Evolutionary conservation across 1,140 invertebrate genomes (phyloP).

Genomic region (Drosophila prosaltans): DNA sequence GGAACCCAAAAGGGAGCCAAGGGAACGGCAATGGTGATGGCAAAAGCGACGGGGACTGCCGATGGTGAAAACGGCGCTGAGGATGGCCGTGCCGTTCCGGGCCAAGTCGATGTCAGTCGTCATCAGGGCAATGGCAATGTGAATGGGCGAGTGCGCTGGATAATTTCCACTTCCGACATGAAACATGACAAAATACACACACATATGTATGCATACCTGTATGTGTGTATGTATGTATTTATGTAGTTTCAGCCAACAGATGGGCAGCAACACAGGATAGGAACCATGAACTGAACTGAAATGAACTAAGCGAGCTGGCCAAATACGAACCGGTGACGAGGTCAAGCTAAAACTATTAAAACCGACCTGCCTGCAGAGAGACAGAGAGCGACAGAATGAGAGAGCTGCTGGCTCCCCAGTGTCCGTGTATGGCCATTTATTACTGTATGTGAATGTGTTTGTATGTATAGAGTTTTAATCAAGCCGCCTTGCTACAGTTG

Average conservation of each 20-base stretch:
- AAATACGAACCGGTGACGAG: slow-evolving; percentile 73
- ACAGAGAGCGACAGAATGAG: not conserved
- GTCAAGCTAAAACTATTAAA: slow-evolving; percentile 79
- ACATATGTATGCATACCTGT: not conserved
- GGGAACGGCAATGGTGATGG: not conserved
- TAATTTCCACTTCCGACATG: slow-evolving; percentile 79
- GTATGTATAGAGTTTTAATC: slow-evolving; percentile 70
- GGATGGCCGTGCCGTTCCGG: too few relatives aligned
- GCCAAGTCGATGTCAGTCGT: slow-evolving; percentile 43
- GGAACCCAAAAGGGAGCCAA: slow-evolving; percentile 25
- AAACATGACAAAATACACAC: slow-evolving; percentile 59
- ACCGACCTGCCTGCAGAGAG: slow-evolving; percentile 35
- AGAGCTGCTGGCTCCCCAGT: slow-evolving; percentile 66
- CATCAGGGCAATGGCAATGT: slow-evolving; percentile 67
- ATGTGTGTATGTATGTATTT: not conserved
- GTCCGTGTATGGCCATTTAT: slow-evolving; percentile 77
- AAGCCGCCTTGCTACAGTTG: slow-evolving; percentile 73
- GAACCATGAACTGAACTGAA: slow-evolving; percentile 27
- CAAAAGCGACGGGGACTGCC: not conserved
- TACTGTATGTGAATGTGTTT: slow-evolving; percentile 40
- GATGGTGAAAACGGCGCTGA: too few relatives aligned
- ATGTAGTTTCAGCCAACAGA: slow-evolving; percentile 35
- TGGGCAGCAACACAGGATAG: slow-evolving; percentile 49
- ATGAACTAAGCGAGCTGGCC: slow-evolving; percentile 17
- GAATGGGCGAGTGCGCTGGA: slow-evolving; percentile 55